These are phyloP conservation scores for Centruroides sculpturatus DNA, from an alignment of 1,140 invertebrate species.

Conservation along the genomic window DNA sequence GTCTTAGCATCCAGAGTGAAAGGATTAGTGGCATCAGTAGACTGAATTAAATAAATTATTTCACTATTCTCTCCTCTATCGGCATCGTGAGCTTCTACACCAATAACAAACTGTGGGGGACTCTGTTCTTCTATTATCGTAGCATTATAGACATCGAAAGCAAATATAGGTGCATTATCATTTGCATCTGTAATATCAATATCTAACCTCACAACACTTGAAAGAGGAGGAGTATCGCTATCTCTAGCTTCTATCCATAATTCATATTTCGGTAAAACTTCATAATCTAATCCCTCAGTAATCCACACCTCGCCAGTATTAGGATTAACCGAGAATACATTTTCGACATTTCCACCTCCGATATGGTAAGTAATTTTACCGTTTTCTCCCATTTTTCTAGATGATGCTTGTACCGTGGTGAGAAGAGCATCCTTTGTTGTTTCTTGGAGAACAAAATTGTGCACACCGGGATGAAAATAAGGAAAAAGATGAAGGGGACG, in stretches of 20 bases:
- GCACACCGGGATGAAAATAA: constrained; percentile 42
- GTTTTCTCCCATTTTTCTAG: constrained; percentile 48
- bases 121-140: constrained; percentile 70
- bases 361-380: constrained; percentile 50
- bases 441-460: constrained; percentile 61
- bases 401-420: constrained; percentile 28
- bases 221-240: constrained; percentile 58
- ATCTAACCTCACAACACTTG: constrained; percentile 48
- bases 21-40: constrained; percentile 27
- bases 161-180: constrained; percentile 66
- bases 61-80: constrained; percentile 77
- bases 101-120: constrained; percentile 56
- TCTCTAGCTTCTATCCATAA: constrained; percentile 86
- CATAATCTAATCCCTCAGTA: constrained; percentile 65
- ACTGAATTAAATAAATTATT: constrained; percentile 60
- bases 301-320: constrained; percentile 61
- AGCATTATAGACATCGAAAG: constrained; percentile 58
- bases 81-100: constrained; percentile 64
- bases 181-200: constrained; percentile 83
- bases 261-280: constrained; percentile 64
- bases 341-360: constrained; percentile 77
- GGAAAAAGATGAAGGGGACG: constrained; percentile 59
- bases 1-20: constrained; percentile 65
- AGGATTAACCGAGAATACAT: constrained; percentile 65
- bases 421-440: constrained; percentile 39